Evolutionary conservation across 2,113 vertebrate genomes (phyloP), one percentile per base, ranked within the genome.

Genomic region (Hipposideros armiger): DNA sequence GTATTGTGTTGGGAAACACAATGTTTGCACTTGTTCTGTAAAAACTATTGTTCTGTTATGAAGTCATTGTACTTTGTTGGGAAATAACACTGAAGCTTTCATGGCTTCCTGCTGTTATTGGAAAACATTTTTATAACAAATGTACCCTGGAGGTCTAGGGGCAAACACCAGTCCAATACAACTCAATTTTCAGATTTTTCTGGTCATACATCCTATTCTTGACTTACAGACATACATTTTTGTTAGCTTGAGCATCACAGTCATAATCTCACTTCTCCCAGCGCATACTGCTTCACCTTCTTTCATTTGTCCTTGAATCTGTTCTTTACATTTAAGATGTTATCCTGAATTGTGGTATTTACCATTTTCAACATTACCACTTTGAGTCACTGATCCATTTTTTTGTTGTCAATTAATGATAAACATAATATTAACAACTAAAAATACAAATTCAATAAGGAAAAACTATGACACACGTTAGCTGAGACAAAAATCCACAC

Each of bases 61-160:
- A 85, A 89, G 85, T 85, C 70, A 88, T 69, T 97, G 60, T 64
- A 62, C 47, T 88, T 86, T 81, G 76, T 90, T 94, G 45, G 56
- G 89, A 96, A 95, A 96, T 66, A 78, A 52, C 64, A 82, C 30
- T 83, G 67, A 94, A 73, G 67, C 62, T 94, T 96, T 80, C 66
- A 70, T 94, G 47, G 45, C 54, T 94, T 93, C 45, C 56, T 91
- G 32, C 50, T 86, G 52, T 88, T 96, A 88, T 72, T 84, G 47
- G 62, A 95, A 97, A 94, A 74, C 6, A 58, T 90, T 82, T 94
- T 95, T 88, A 91, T 78, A 62, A 54, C 45, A 45, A 64, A 85
- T 50, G 76, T 24, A 78, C 86, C 50, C 30, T 78, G 36, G 54
- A 95, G 82, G 36, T 50, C 40, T 72, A 64, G 58, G 28, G 62